phyloP scores from a whole-genome alignment of 2,797 vertebrate genomes.

The Melanotaenia parkinsoni region DNA sequence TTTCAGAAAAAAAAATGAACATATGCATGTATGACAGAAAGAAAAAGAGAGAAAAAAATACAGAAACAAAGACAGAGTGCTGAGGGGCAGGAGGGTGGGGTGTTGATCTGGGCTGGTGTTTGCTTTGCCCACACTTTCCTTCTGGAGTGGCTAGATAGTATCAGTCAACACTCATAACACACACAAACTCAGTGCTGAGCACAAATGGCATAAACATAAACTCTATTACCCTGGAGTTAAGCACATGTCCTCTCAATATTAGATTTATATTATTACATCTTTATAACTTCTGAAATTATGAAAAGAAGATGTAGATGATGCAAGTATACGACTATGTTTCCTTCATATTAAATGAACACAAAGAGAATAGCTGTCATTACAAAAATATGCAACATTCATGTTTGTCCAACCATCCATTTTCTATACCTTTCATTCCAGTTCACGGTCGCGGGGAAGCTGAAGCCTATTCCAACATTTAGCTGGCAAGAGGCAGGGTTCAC shows the following conservation, averaged over 20 bases:
- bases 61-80: slow-evolving; percentile 64
- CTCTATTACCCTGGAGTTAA: slow-evolving; percentile 1
- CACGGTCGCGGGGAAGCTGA: too few relatives aligned
- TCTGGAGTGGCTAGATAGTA: slow-evolving; percentile 58
- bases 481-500: too few relatives aligned
- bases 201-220: slow-evolving; percentile 30
- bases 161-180: slow-evolving; percentile 48
- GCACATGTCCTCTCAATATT: slow-evolving; percentile 4
- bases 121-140: slow-evolving; percentile 58
- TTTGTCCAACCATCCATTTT: too few relatives aligned
- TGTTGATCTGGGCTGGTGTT: slow-evolving; percentile 47
- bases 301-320: not conserved
- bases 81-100: slow-evolving; percentile 29
- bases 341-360: not conserved
- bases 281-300: slow-evolving; percentile 23
- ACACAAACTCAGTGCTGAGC: slow-evolving; percentile 25
- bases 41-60: slow-evolving; percentile 35
- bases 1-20: not conserved
- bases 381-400: not conserved
- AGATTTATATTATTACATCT: slow-evolving; percentile 17
- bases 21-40: slow-evolving; percentile 36
- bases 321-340: not conserved
- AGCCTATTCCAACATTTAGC: too few relatives aligned
- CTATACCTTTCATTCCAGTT: too few relatives aligned
- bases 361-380: not conserved